Evolutionary conservation across 2,888 invertebrate genomes (phyloP).

Genomic region (Himalopsyche tibetana): DNA sequence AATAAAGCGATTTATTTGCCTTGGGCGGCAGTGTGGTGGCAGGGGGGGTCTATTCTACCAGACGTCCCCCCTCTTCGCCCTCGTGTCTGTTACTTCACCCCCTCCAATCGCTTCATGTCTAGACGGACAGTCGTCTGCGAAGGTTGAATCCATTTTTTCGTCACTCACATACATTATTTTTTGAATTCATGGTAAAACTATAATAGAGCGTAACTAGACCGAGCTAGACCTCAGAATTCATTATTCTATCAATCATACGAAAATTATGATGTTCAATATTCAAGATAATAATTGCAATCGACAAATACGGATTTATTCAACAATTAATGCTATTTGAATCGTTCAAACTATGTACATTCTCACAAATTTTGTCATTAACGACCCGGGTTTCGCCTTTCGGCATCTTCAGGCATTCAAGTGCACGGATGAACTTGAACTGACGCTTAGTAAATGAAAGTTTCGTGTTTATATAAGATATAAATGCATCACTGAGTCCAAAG

Average conservation of each 20-base stretch:
- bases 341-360: too few species aligned
- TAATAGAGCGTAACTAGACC: not conserved
- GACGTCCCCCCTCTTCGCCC: not conserved
- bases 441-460: too few species aligned
- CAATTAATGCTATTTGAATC: too few species aligned
- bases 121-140: constrained; percentile 29
- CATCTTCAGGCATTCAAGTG: too few species aligned
- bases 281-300: too few species aligned
- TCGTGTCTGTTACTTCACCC: constrained; percentile 5
- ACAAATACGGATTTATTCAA: too few species aligned
- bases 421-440: too few species aligned
- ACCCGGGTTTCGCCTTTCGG: too few species aligned
- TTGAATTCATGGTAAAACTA: not conserved
- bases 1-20: constrained; percentile 18
- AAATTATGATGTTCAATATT: too few species aligned
- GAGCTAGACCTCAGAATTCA: not conserved
- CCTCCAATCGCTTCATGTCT: constrained; percentile 20
- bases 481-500: too few species aligned
- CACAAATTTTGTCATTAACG: too few species aligned
- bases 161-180: constrained; percentile 18
- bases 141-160: constrained; percentile 27
- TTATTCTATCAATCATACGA: not conserved
- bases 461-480: too few species aligned
- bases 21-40: not conserved
- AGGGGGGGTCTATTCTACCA: not conserved